phyloP scores from a whole-genome alignment of 2,888 invertebrate species.

The Andrena haemorrhoa region DNA sequence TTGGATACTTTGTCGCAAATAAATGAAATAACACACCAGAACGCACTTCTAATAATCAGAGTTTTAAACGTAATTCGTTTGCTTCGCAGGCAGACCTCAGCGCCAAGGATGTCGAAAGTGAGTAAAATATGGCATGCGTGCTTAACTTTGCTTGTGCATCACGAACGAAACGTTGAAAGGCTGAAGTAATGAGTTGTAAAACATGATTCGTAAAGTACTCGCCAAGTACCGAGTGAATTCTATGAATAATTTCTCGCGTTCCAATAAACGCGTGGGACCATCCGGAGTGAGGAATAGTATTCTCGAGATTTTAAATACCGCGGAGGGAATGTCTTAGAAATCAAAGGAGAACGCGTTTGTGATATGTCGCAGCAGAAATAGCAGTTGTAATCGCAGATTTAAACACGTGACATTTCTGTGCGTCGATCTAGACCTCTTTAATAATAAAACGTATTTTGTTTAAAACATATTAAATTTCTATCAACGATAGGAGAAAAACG shows the following conservation, averaged over 20 bases:
- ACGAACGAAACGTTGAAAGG: neutral
- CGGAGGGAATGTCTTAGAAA: conserved; percentile 6
- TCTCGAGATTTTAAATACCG: conserved; percentile 26
- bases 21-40: neutral
- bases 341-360: conserved; percentile 6
- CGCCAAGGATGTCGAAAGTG: conserved; percentile 95
- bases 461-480: neutral
- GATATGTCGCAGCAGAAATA: neutral
- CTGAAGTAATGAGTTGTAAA: neutral
- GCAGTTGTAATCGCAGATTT: neutral
- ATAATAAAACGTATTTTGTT: neutral
- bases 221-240: conserved; percentile 49
- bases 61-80: conserved; percentile 26
- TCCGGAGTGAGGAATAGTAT: conserved; percentile 15
- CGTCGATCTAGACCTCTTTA: neutral
- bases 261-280: conserved; percentile 12
- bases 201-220: neutral
- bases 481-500: too few species aligned
- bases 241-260: neutral
- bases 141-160: conserved; percentile 21
- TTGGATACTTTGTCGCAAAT: too few species aligned
- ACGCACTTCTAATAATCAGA: neutral
- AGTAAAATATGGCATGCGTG: conserved; percentile 86
- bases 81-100: conserved; percentile 93
- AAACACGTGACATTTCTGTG: neutral